Base-by-base conservation (phyloP, 1,140 invertebrate species). In the Drosophila pruinosa region DNA sequence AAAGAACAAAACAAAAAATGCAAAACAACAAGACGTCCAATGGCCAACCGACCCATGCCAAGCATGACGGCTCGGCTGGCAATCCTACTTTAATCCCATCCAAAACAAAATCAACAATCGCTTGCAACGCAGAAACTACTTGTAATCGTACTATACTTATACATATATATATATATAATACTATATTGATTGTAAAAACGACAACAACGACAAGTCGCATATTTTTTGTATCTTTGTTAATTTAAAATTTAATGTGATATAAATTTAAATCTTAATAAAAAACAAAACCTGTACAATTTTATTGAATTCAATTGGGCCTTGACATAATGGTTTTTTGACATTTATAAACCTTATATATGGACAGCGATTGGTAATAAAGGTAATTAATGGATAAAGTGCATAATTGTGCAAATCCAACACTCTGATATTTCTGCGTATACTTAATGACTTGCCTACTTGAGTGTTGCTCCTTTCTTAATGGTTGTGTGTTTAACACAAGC, bases 221-320 rank as follows among this genome's bases (percentile, higher is more conserved):
- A 70, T 67, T 41, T 69, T 80, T 85, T 89, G 80, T 89, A 83
- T 78, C 58, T 78, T 79, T 77, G 68, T 89, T 89, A 89, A 89
- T 89, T 76, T 88, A 83, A 77, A 77, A 57, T 89, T 88, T 88
- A 88, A 86, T 86, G 82, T 86, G 82, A 86, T 86, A 86, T 86
- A 86, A 78, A 88, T 82, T 70, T 86, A 88, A 85, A 78, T 73
- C 53, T 54, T 62, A 81, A 86, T 72, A 78, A 86, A n/a, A 73
- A 65, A 34, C 4, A 53, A 45, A 67, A 74, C 19, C 56, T 78
- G 36, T 62, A 39, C 15, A 63, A 28, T 12, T 65, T 17, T 17
- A 36, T 56, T 65, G 8, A 41, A 39, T 21, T 41, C 4, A 4
- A 28, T 6, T 28, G 26, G 26, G 2, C 26, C 1, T 28, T 7